phyloP scores from a whole-genome alignment of 92 coral and sea anemone genomes.

The Palythoa caribaeorum region DNA sequence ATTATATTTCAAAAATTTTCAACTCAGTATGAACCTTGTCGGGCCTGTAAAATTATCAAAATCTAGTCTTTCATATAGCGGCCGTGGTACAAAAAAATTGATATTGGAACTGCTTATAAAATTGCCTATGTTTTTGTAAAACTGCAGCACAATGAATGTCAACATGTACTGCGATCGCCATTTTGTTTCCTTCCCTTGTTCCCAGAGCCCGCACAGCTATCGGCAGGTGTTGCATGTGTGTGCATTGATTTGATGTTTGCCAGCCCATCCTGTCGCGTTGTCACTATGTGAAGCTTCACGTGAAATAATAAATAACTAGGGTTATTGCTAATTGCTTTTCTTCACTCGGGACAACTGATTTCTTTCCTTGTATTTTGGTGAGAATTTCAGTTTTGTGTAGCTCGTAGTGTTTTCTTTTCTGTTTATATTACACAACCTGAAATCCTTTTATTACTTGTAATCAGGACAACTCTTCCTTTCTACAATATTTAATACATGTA shows the following conservation, averaged over 20 bases:
- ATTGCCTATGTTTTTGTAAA: conserved; percentile 46
- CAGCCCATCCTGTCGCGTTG: conserved; percentile 47
- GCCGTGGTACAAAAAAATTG: conserved; percentile 35
- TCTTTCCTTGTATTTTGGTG: conserved; percentile 31
- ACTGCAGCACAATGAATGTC: conserved; percentile 45
- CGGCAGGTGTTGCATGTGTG: conserved; percentile 28
- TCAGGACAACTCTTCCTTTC: conserved; percentile 26
- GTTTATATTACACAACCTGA: conserved; percentile 28
- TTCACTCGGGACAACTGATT: background rate
- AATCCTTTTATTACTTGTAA: conserved; percentile 22
- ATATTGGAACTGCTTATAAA: conserved; percentile 41
- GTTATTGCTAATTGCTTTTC: background rate
- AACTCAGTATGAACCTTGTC: too few species aligned
- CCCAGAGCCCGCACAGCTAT: conserved; percentile 39
- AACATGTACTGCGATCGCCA: conserved; percentile 32
- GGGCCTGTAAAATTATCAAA: too few species aligned
- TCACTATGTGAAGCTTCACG: conserved; percentile 49
- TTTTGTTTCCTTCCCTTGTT: conserved; percentile 41
- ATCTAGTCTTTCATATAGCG: background rate
- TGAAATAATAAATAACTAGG: conserved; percentile 23
- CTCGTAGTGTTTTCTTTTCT: conserved; percentile 40
- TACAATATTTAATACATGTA: conserved; percentile 33
- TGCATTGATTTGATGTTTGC: conserved; percentile 36
- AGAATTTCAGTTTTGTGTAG: conserved; percentile 38
- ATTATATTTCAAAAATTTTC: too few species aligned